Conservation (phyloP, 2,113 vertebrate species). For the Syrmaticus mikado region DNA sequence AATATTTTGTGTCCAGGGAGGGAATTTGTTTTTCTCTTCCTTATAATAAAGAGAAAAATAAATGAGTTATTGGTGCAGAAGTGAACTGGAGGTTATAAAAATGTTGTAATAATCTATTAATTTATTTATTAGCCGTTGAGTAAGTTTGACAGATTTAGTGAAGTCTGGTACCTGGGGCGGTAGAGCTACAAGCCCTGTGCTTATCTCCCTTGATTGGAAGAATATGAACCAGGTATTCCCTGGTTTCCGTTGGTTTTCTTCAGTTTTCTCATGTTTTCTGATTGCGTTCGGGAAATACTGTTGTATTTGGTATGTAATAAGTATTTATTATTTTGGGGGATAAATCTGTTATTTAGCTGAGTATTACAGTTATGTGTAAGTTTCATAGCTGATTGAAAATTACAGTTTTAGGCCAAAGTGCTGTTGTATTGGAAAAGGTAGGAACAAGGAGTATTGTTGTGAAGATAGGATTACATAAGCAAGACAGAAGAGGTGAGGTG, state of each 20-base stretch:
- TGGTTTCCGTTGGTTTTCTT: background rate
- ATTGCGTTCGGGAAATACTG: background rate
- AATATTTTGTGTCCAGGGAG: background rate
- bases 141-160: background rate
- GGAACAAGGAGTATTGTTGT: background rate
- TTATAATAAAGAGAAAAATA: background rate
- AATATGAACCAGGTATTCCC: accelerated
- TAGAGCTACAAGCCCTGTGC: background rate
- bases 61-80: background rate
- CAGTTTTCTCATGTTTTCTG: background rate
- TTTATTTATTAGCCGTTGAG: background rate
- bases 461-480: background rate
- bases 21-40: background rate
- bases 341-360: background rate
- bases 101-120: background rate
- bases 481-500: background rate
- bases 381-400: accelerated
- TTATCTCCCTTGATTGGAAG: background rate
- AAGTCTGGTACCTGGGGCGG: background rate
- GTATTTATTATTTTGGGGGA: background rate
- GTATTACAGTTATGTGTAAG: background rate
- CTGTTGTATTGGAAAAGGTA: background rate
- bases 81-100: background rate
- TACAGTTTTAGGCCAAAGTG: background rate
- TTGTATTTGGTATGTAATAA: background rate